Percentiles rank a stretch among this genome's conserved stretches.
These are phyloP conservation scores for Pelodiscus sinensis DNA, from an alignment of 2,113 vertebrate species.

Conservation along the genomic window DNA sequence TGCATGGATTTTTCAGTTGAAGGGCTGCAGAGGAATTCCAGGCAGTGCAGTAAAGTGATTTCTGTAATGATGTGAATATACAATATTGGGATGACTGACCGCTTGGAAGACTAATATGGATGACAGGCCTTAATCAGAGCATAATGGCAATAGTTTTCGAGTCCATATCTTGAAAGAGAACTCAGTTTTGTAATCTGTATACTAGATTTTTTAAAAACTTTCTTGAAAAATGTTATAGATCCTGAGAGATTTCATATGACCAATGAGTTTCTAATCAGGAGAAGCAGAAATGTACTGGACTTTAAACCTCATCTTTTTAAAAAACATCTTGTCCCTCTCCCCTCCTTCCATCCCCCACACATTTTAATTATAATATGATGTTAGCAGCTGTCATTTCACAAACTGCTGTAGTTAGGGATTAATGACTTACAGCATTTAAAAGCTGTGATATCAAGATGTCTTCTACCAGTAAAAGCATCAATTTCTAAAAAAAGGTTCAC, in stretches of 20 bases:
- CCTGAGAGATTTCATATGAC: background rate
- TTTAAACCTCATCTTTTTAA: background rate
- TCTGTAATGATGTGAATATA: background rate
- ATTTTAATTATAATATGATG: slow-evolving; percentile 31
- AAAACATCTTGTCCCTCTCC: background rate
- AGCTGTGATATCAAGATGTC: slow-evolving; percentile 29
- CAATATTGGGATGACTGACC: background rate
- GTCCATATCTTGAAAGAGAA: too few relatives aligned
- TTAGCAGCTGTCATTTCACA: slow-evolving; percentile 12
- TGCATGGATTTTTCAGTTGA: background rate
- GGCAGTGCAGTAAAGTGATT: background rate
- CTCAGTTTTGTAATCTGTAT: too few relatives aligned
- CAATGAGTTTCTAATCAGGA: background rate
- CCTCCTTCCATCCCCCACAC: background rate
- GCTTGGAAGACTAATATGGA: background rate
- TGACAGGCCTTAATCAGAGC: background rate
- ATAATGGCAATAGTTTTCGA: background rate
- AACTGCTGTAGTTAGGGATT: slow-evolving; percentile 9
- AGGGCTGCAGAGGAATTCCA: slow-evolving; percentile 26
- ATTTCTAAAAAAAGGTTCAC: background rate
- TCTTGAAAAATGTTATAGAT: background rate
- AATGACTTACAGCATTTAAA: slow-evolving; percentile 22
- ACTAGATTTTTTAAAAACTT: background rate
- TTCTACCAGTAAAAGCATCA: background rate
- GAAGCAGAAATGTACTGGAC: background rate